Evolutionary conservation across 2,113 vertebrate species (phyloP).

Genomic region (Tringa solitaria): DNA sequence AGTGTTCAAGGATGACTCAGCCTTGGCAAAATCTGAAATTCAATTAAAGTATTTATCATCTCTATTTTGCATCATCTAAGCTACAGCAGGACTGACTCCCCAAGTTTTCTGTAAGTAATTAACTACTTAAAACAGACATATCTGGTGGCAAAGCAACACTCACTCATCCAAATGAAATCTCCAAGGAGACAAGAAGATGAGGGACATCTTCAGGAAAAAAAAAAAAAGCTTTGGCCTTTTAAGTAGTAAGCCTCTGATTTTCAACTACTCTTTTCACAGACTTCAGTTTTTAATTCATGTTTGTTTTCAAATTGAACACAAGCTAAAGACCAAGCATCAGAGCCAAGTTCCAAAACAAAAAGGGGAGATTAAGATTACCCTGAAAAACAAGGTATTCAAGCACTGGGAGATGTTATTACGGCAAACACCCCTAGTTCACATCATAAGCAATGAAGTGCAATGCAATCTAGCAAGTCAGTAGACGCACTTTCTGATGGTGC

Average conservation of each 20-base stretch:
- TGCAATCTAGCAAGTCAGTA: not conserved
- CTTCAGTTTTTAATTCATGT: not conserved
- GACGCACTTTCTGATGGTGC: constrained; percentile 68
- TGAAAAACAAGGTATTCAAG: not conserved
- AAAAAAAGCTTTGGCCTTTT: not conserved
- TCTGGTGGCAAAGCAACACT: not conserved
- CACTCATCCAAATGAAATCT: not conserved
- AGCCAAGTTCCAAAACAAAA: not conserved
- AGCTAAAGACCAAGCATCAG: not conserved
- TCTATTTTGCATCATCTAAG: not conserved
- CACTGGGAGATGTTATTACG: not conserved
- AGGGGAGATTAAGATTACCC: not conserved
- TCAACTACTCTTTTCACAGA: not conserved
- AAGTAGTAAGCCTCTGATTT: not conserved
- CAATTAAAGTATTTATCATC: not conserved
- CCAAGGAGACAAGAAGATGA: not conserved
- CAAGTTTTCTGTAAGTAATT: not conserved
- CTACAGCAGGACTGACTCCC: not conserved
- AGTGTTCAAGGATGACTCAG: not conserved
- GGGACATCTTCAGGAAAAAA: not conserved
- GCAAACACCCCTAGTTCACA: not conserved
- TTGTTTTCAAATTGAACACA: not conserved
- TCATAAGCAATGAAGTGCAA: not conserved
- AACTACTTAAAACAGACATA: not conserved
- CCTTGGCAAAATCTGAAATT: not conserved